phyloP scores from a whole-genome alignment of 2,888 invertebrate genomes.

The Sarcophaga subvicina region DNA sequence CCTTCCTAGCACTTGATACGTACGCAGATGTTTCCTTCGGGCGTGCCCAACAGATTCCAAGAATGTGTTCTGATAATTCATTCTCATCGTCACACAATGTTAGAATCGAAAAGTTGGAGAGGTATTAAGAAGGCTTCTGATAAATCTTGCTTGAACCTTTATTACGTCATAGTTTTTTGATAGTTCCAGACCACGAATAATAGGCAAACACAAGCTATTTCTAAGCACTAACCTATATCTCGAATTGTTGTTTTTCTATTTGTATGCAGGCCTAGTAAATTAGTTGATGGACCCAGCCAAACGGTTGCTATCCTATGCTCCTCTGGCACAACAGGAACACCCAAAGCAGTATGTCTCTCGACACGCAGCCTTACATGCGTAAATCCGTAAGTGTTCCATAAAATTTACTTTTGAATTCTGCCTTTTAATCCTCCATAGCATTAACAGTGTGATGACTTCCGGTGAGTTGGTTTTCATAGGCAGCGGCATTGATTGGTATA shows the following conservation, averaged over 20 bases:
- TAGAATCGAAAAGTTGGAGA: too few species aligned
- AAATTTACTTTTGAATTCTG: background rate
- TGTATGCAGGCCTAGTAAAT: constrained; percentile 16
- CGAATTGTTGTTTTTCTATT: background rate
- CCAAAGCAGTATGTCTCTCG: constrained; percentile 54
- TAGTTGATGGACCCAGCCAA: constrained; percentile 41
- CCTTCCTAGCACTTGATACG: too few species aligned
- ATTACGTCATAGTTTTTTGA: too few species aligned
- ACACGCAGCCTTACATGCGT: background rate
- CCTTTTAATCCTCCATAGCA: background rate
- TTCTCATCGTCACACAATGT: too few species aligned
- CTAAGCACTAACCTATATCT: background rate
- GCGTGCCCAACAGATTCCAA: too few species aligned
- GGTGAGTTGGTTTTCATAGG: constrained; percentile 25
- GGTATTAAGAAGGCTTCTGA: too few species aligned
- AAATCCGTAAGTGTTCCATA: constrained; percentile 29
- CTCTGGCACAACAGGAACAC: constrained; percentile 60
- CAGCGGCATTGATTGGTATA: constrained; percentile 74
- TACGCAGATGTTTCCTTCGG: too few species aligned
- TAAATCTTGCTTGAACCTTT: too few species aligned
- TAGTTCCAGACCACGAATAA: too few species aligned
- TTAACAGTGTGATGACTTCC: background rate
- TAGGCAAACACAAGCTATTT: constrained; percentile 37
- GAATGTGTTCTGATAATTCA: too few species aligned
- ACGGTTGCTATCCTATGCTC: constrained; percentile 61